phyloP scores from a whole-genome alignment of 1,140 invertebrate species.

The Papilio xuthus region DNA sequence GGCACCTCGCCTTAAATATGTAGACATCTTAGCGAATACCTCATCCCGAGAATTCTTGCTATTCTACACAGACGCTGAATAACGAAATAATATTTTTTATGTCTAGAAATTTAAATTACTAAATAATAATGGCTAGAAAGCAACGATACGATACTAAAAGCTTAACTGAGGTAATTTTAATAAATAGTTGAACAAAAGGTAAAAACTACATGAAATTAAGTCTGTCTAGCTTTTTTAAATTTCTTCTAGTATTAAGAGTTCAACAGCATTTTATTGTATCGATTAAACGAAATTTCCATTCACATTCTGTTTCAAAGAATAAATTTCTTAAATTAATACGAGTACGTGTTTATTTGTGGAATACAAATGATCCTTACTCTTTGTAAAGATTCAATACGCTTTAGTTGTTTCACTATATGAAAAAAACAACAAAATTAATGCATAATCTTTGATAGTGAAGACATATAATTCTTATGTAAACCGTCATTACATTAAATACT shows the following conservation, averaged over 20 bases:
- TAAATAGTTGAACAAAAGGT: slow-evolving; percentile 41
- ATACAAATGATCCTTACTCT: slow-evolving; percentile 17
- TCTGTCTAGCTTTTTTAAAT: slow-evolving; percentile 40
- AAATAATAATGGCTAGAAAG: too few species aligned
- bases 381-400: background rate
- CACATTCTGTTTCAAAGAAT: background rate
- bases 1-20: slow-evolving; percentile 43
- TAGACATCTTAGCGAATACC: slow-evolving; percentile 38
- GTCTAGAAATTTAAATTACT: background rate
- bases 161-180: background rate
- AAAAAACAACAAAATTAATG: too few species aligned
- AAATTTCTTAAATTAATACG: background rate
- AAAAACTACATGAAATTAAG: slow-evolving; percentile 36
- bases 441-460: too few species aligned
- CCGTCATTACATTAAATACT: too few species aligned
- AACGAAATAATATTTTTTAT: background rate
- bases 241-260: slow-evolving; percentile 39
- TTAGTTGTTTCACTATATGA: too few species aligned
- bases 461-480: too few species aligned
- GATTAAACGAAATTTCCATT: slow-evolving; percentile 20
- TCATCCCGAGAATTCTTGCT: background rate
- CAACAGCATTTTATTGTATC: slow-evolving; percentile 41
- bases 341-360: background rate
- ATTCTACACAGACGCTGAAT: background rate
- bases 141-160: too few species aligned